Base-by-base conservation (phyloP, 2,113 vertebrate species). In the Tragelaphus scriptus region DNA sequence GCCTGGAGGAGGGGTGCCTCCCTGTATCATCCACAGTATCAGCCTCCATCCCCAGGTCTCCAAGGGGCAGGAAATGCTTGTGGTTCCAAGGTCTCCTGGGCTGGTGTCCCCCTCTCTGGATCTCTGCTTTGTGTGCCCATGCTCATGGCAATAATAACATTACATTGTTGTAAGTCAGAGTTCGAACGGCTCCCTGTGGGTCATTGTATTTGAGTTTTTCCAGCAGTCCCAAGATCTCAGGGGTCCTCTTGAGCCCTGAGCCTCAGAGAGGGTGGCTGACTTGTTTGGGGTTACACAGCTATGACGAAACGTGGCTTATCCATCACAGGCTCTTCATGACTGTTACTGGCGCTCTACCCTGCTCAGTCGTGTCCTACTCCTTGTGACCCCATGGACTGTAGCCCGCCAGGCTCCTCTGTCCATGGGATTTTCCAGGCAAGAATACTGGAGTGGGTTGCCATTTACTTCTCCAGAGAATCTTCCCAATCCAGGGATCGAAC, bases 161-260 rank as follows among this genome's bases (percentile, higher is more conserved):
- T 36, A 47, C 55, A 2, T 28, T 32, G 32, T 58, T 95, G 63
- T 47, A 44, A 26, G 61, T 55, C 53, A 61, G 26, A 53, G 61
- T 85, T 71, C 30, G 2, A 40, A 30, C n/a, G 47, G 11, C 53
- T 75, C 63, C 87, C 87, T 10, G 3, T 75, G 90, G 90, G 80
- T 88, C 49, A 61, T 94, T 92, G 82, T 87, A 44, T 86, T 85
- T 91, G 80, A 89, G 47, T 93, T 86, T 85, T 96, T 68, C 56
- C 56, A 92, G 90, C 58, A 96, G 63, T 47, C 75, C 65, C 93
- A 6, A 81, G 44, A 53, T 94, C 95, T 55, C 90, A 68, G 90
- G 58, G 40, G 23, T 96, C 1, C 9, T 23, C 32, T 85, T 16
- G 12, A 53, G 3, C 44, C 53, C 53, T 80, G 80, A 90, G 32